Percentiles rank a stretch among this genome's conserved stretches.
Evolutionary conservation across 2,888 invertebrate species (phyloP).

Genomic region (Tuberolachnus salignus): DNA sequence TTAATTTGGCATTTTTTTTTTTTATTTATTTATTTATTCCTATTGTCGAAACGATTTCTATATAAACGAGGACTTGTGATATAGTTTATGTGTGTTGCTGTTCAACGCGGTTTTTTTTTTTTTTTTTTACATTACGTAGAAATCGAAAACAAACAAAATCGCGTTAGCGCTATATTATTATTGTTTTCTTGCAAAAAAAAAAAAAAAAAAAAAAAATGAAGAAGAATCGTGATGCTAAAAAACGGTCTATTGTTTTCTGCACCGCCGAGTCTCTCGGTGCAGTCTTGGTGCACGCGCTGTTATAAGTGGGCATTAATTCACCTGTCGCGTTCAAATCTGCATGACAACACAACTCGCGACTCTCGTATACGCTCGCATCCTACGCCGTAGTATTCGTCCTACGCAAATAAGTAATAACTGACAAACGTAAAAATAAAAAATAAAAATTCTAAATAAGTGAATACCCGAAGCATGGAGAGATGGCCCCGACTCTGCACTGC

Average conservation of each 20-base stretch:
- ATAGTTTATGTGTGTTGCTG: too few relatives aligned
- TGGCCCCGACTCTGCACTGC: too few relatives aligned
- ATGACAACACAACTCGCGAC: slow-evolving; percentile 34
- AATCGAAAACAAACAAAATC: neutral
- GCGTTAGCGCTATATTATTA: neutral
- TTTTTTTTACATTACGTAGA: too few relatives aligned
- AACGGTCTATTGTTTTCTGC: slow-evolving; percentile 31
- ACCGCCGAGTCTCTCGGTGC: neutral
- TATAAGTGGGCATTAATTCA: slow-evolving; percentile 53
- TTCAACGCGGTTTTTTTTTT: too few relatives aligned
- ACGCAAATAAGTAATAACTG: slow-evolving; percentile 29
- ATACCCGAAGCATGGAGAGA: too few relatives aligned
- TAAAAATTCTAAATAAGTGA: slow-evolving; percentile 39
- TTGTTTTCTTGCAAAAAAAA: neutral
- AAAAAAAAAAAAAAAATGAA: too few relatives aligned
- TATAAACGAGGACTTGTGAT: too few relatives aligned
- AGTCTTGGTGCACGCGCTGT: slow-evolving; percentile 23
- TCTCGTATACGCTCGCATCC: neutral
- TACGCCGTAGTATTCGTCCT: slow-evolving; percentile 27
- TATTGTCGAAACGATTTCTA: too few relatives aligned
- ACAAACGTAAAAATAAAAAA: slow-evolving; percentile 21
- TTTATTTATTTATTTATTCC: too few relatives aligned
- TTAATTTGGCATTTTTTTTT: too few relatives aligned
- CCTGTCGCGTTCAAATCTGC: slow-evolving; percentile 45
- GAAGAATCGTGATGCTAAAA: slow-evolving; percentile 25